phyloP scores from a whole-genome alignment of 2,888 invertebrate genomes.

The Selenia dentaria region DNA sequence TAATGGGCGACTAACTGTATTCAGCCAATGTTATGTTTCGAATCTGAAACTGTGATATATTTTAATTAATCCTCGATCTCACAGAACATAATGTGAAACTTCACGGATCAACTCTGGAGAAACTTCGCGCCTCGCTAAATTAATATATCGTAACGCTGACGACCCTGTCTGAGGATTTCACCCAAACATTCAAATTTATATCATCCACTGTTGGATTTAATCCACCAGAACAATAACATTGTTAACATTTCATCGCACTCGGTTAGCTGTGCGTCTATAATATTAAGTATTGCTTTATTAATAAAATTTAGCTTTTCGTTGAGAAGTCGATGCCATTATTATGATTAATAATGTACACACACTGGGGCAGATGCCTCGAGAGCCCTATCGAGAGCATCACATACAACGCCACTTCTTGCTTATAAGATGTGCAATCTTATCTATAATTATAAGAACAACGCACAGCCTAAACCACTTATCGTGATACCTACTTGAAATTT shows the following conservation, averaged over 20 bases:
- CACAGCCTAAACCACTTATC: too few relatives aligned
- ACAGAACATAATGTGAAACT: conserved; percentile 53
- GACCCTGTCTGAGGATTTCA: conserved; percentile 63
- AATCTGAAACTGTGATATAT: too few relatives aligned
- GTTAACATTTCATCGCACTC: conserved; percentile 75
- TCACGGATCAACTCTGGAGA: conserved; percentile 45
- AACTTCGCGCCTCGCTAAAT: conserved; percentile 55
- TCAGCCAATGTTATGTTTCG: too few relatives aligned
- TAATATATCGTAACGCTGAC: conserved; percentile 59
- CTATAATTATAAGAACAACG: too few relatives aligned
- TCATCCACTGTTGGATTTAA: conserved; percentile 65
- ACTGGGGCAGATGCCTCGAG: too few relatives aligned
- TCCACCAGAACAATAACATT: conserved; percentile 75
- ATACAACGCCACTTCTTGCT: too few relatives aligned
- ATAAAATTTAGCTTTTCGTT: conserved; percentile 67
- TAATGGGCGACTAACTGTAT: too few relatives aligned
- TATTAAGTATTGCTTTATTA: conserved; percentile 74
- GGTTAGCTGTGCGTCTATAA: conserved; percentile 64
- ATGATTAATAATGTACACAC: conserved; percentile 66
- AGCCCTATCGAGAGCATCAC: too few relatives aligned
- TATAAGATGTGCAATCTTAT: too few relatives aligned
- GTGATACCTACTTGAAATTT: too few relatives aligned
- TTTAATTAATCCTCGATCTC: conserved; percentile 18
- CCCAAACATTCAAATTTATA: conserved; percentile 73
- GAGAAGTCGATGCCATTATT: conserved; percentile 66